Evolutionary conservation across 2,113 vertebrate species (phyloP), one percentile per base, ranked within the genome.

Genomic region (Melanerpes formicivorus): DNA sequence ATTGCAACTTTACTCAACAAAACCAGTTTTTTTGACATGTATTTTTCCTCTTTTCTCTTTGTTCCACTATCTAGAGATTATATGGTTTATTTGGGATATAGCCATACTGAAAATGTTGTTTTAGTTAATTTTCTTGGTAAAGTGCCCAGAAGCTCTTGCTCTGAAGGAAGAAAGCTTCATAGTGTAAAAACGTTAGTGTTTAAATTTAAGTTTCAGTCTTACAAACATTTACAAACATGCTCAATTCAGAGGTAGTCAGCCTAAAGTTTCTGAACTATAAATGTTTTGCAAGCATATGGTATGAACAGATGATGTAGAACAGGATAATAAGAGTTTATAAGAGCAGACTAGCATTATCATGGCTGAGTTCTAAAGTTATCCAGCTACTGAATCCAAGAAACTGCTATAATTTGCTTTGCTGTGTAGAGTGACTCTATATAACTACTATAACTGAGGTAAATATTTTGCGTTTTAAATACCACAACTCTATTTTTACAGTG

Each of bases 191-290:
- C 22, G 58, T 66, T 82, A 80, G 23, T 52, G 73, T 73, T 87
- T 65, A 72, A 88, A 93, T 86, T 90, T 90, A 65, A 84, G 29
- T n/a, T 94, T 93, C 63, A 81, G 59, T 44, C 56, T 76, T 85
- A 73, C 30, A 96, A 95, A 95, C 88, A 94, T 91, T 96, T 96
- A 82, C 73, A 93, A 90, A 95, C 56, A 79, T 74, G 52, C 34
- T 95, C 73, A 77, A 11, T 66, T 91, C 90, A 60, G 85, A 91
- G 64, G 79, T 54, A 94, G 50, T 76, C 80, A 95, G 44, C 50
- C 67, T 90, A 82, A 85, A 84, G 75, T 72, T 94, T 93, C 71
- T 82, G 63, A 90, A 67, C 54, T 67, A 52, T 34, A 52, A 87
- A 55, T 83, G 16, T 74, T 92, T 93, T 91, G 29, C 56, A 93